phyloP scores from a whole-genome alignment of 2,888 invertebrate genomes.

The Epinotia nisella region DNA sequence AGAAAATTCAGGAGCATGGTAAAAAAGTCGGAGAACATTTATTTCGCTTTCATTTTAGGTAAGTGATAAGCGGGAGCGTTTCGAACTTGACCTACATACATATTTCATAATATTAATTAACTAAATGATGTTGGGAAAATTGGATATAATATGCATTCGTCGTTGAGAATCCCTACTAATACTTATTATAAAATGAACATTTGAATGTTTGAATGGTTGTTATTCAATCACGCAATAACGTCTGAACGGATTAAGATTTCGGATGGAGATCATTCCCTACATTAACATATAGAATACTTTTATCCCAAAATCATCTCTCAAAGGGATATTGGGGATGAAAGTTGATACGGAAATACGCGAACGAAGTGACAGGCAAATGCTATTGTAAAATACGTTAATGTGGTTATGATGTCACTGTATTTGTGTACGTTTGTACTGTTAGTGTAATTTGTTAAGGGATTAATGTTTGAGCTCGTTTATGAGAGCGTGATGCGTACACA shows the following conservation, averaged over 20 bases:
- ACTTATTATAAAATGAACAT: too few relatives aligned
- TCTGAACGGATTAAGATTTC: too few relatives aligned
- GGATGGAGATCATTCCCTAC: too few relatives aligned
- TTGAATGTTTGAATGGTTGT: too few relatives aligned
- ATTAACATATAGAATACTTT: too few relatives aligned
- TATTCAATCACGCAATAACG: too few relatives aligned
- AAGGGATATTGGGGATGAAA: too few relatives aligned
- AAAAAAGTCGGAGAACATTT: neutral
- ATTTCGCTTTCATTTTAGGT: neutral
- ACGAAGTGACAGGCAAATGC: too few relatives aligned
- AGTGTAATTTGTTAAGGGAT: constrained; percentile 77
- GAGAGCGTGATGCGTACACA: constrained; percentile 75
- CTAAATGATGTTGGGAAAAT: neutral
- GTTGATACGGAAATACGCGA: too few relatives aligned
- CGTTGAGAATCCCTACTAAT: too few relatives aligned
- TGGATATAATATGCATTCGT: neutral
- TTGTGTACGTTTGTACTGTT: constrained; percentile 50
- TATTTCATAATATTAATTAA: constrained; percentile 30
- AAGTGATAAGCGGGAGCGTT: neutral
- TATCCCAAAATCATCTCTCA: too few relatives aligned
- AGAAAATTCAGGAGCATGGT: neutral
- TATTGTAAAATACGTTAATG: constrained; percentile 58
- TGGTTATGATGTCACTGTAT: constrained; percentile 52
- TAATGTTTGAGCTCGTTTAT: constrained; percentile 79
- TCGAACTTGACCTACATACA: constrained; percentile 26